Evolutionary conservation across 2,113 vertebrate genomes (phyloP), one percentile per base, ranked within the genome.

Genomic region (Phylloscopus trochiloides): DNA sequence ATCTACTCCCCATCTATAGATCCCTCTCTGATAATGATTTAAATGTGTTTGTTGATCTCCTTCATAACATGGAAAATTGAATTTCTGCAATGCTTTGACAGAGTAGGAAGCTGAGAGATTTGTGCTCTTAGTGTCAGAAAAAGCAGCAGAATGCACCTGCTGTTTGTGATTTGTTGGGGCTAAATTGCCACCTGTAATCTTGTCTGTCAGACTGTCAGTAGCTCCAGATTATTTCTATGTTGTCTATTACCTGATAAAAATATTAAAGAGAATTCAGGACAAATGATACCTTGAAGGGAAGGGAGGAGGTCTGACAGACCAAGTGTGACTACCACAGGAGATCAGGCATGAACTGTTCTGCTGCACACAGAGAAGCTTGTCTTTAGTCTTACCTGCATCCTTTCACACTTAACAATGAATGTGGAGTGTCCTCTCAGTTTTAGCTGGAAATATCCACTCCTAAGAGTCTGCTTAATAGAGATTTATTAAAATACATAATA

Each of bases 321-420:
- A 52, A 62, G n/a, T 16, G 7, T 32, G 25, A 18, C 7, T 66
- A 40, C 36, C 6, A 4, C 1, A n/a, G 31, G 54, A 82, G 10
- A 76, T 31, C 12, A 73, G 63, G 22, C 3, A 0, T 45, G 54
- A 36, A 21, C 42, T 31, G 32, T 36, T 74, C 31, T 74, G 45
- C 29, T 55, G 32, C 36, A 36, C 3, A 9, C 12, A 47, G 43
- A 90, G 24, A 8, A 59, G 8, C 18, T 72, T 26, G 5, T 50
- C 61, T 58, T 75, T 10, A 40, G 31, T 40, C 28, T 72, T 55
- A 42, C 31, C 20, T 17, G 17, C 20, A 19, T 29, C 11, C 22
- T 67, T 87, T 31, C 20, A 18, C 4, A 1, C 17, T 54, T 31
- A 19, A 7, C 0, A 2, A 2, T 50, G 57, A 71, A 28, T 12